Evolutionary conservation across 1,140 invertebrate genomes (phyloP).

Genomic region (Drepana arcuata): DNA sequence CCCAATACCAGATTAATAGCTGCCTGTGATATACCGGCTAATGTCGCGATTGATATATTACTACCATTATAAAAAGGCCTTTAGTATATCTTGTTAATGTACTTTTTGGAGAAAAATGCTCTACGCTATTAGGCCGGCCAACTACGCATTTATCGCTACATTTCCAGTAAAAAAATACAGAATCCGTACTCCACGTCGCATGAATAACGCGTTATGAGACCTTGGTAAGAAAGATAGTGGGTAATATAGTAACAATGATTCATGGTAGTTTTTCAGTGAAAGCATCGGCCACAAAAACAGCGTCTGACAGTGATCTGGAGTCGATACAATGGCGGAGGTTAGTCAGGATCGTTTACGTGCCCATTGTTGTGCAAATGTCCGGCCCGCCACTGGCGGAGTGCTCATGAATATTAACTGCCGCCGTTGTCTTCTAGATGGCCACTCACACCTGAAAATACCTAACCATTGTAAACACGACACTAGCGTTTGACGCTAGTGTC

Average conservation of each 20-base stretch:
- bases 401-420: conserved; percentile 60
- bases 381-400: conserved; percentile 23
- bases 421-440: conserved; percentile 39
- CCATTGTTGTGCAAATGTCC: conserved; percentile 57
- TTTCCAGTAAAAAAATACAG: too few species aligned
- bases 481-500: too few species aligned
- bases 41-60: conserved; percentile 13
- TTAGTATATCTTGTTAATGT: too few species aligned
- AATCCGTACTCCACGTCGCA: too few species aligned
- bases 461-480: conserved; percentile 26
- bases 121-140: too few species aligned
- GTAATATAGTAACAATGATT: too few species aligned
- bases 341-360: conserved; percentile 23
- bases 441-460: conserved; percentile 30
- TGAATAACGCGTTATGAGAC: too few species aligned
- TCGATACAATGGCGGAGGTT: conserved; percentile 43
- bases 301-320: conserved; percentile 25
- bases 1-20: conserved; percentile 12
- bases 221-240: too few species aligned
- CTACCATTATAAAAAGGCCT: conserved; percentile 4
- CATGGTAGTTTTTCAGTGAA: conserved; percentile 9
- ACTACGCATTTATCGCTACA: too few species aligned
- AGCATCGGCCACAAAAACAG: conserved; percentile 25
- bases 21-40: conserved; percentile 9
- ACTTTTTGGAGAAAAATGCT: too few species aligned